Base-by-base conservation (phyloP, 2,888 invertebrate species). In the Hedychridium roseum region DNA sequence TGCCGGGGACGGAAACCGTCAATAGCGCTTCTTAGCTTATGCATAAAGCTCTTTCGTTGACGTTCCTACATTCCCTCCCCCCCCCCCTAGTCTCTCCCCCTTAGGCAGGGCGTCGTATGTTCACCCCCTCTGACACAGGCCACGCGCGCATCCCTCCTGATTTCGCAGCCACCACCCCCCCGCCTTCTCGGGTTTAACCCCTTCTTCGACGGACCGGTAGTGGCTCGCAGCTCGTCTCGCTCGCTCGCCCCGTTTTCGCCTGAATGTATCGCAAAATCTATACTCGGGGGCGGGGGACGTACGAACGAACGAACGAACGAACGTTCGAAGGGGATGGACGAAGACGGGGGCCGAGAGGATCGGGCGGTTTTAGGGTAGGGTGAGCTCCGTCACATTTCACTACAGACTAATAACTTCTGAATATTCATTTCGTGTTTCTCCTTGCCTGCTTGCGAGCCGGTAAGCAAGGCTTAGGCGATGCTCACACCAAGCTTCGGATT, bases 371-470 rank as follows among this genome's bases (percentile, higher is more conserved):
- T 68, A 64, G 68, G 69, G 73, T 73, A 75, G 74, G 77, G 74
- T 71, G 74, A 75, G 68, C 71, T 71, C 72, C 75, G 76, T 78
- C 78, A 78, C 77, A 78, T 78, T 77, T 78, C 76, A 77, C 76
- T 76, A 72, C 74, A 76, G 77, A 78, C 78, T 78, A 78, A 78
- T 78, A 78, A 78, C 78, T 78, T 77, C 74, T 78, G 77, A 78
- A 78, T 78, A 78, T 78, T 78, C 78, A 78, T 78, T 78, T 78
- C 77, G 73, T 74, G 78, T 77, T 77, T 74, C 78, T 76, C 73
- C 74, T 75, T 73, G 74, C 71, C 73, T 73, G 70, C 71, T 70
- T 64, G 71, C 64, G 61, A 58, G 57, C 58, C 63, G 61, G 61
- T 64, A 71, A 74, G 73, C 75, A 75, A 70, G 66, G 65, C 60